Evolutionary conservation across 2,888 invertebrate species (phyloP).

Genomic region (Yponomeuta sedellus): DNA sequence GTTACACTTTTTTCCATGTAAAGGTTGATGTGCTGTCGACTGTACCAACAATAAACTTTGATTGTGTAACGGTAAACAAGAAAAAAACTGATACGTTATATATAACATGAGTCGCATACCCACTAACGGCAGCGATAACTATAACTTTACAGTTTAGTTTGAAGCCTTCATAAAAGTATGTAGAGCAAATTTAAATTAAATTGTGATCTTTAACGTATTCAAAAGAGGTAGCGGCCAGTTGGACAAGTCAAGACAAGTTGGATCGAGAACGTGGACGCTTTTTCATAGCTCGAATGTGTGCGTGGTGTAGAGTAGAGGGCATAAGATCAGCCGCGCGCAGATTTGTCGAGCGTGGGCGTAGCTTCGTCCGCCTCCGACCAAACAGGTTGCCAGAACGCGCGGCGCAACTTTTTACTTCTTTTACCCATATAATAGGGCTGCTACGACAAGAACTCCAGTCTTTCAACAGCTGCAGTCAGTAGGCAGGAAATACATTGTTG

Average conservation of each 20-base stretch:
- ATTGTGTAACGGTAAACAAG: conserved; percentile 3
- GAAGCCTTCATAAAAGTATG: not conserved
- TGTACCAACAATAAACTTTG: not conserved
- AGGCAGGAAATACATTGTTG: conserved; percentile 28
- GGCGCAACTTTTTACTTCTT: conserved; percentile 45
- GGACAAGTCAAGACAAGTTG: conserved; percentile 17
- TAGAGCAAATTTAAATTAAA: not conserved
- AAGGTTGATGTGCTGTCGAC: no score
- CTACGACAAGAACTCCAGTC: conserved; percentile 23
- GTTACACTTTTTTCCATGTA: no score
- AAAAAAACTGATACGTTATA: conserved; percentile 3
- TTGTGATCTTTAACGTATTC: conserved; percentile 8
- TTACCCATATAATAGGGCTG: conserved; percentile 56
- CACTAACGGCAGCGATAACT: not conserved
- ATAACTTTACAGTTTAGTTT: not conserved
- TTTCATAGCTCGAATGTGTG: conserved; percentile 19
- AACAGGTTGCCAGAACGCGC: conserved; percentile 55
- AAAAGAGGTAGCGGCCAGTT: conserved; percentile 11
- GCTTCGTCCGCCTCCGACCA: conserved; percentile 49
- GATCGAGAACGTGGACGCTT: conserved; percentile 13
- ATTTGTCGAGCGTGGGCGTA: conserved; percentile 68
- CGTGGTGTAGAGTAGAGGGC: conserved; percentile 27
- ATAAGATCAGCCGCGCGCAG: conserved; percentile 50
- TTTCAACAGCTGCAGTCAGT: conserved; percentile 20
- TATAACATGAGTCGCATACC: not conserved